phyloP scores from a whole-genome alignment of 2,797 vertebrate genomes.

The Varecia variegata region DNA sequence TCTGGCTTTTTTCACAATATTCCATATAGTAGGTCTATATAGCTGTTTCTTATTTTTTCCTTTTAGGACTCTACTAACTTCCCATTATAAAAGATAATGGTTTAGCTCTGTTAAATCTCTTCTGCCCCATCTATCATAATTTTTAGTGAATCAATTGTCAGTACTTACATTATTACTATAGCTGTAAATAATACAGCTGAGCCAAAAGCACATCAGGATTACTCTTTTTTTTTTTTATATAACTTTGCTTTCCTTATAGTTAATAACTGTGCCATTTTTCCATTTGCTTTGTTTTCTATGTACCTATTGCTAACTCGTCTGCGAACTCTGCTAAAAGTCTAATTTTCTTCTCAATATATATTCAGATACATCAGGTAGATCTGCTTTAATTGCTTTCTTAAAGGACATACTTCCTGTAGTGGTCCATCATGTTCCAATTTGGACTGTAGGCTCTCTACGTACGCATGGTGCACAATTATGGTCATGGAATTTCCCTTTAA shows the following conservation, averaged over 20 bases:
- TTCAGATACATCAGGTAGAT: not conserved
- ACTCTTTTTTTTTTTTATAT: not conserved
- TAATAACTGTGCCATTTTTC: not conserved
- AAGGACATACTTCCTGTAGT: not conserved
- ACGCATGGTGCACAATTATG: not conserved
- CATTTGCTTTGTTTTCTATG: conserved; percentile 4
- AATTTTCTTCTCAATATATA: conserved; percentile 13
- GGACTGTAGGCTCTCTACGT: not conserved
- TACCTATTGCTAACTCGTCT: not conserved
- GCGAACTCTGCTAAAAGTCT: not conserved
- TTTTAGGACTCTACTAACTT: not conserved
- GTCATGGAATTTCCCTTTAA: conserved; percentile 10
- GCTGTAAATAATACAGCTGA: conserved; percentile 17
- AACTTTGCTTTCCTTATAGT: not conserved
- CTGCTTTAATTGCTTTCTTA: not conserved
- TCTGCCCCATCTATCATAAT: not conserved
- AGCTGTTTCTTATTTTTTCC: not conserved
- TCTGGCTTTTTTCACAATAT: not conserved
- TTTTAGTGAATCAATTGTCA: not conserved
- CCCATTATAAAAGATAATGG: not conserved
- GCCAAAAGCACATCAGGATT: not conserved
- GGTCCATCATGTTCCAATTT: not conserved
- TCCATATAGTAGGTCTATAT: not conserved
- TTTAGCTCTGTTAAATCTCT: not conserved
- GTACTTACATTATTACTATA: conserved; percentile 5